These are phyloP conservation scores for Phyllostomus hastatus DNA, from an alignment of 2,113 vertebrate genomes.

Conservation along the genomic window DNA sequence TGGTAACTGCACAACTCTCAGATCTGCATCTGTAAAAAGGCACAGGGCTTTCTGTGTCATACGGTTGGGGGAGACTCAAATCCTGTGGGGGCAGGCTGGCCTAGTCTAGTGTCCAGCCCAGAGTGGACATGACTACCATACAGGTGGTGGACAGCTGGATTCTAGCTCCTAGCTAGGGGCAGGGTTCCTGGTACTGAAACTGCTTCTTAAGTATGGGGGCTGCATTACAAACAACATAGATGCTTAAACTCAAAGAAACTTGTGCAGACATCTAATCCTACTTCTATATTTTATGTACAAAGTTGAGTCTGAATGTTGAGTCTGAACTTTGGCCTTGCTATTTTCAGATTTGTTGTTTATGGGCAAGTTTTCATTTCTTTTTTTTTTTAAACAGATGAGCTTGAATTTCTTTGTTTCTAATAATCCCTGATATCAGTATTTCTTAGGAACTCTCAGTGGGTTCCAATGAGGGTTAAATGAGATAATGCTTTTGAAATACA, in stretches of 20 bases:
- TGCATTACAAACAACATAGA: fast-evolving
- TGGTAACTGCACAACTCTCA: neutral
- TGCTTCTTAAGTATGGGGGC: neutral
- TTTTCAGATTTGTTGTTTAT: neutral
- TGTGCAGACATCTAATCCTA: too few species aligned
- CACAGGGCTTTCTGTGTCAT: neutral
- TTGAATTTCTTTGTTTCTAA: neutral
- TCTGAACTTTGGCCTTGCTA: neutral
- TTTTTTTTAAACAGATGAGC: neutral
- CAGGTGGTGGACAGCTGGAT: neutral
- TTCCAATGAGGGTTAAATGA: neutral
- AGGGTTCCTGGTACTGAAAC: fast-evolving
- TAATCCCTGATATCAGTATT: neutral
- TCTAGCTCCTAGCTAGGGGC: neutral
- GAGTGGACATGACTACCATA: neutral
- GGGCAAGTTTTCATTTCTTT: neutral
- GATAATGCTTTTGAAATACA: neutral
- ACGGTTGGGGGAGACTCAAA: neutral
- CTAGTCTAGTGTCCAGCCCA: neutral
- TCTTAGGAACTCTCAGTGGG: neutral
- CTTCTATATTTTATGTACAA: neutral
- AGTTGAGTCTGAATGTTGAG: neutral
- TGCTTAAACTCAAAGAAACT: neutral
- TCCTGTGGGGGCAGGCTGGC: neutral
- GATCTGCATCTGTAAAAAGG: neutral